Evolutionary conservation across 2,797 vertebrate species (phyloP).

Genomic region (Galago senegalensis): DNA sequence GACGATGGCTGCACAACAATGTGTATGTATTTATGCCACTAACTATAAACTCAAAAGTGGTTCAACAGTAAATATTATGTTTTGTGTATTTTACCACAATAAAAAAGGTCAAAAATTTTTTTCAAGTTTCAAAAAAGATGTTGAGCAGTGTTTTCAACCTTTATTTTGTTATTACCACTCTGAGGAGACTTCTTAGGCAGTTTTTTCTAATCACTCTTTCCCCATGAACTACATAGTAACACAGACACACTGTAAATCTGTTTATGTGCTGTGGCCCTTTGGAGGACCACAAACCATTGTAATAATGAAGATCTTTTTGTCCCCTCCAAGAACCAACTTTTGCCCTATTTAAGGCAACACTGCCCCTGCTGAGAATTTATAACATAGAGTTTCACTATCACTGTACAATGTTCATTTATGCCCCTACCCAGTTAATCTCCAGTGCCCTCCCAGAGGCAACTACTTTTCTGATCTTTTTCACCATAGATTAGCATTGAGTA

Average conservation of each 20-base stretch:
- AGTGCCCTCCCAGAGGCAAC: not conserved
- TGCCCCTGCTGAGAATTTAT: not conserved
- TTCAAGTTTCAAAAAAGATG: not conserved
- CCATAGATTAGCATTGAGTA: not conserved
- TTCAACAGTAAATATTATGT: not conserved
- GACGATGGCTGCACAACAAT: not conserved
- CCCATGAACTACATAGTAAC: not conserved
- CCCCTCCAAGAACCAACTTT: slow-evolving; percentile 4
- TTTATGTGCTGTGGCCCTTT: not conserved
- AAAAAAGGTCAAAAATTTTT: not conserved
- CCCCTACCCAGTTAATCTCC: not conserved
- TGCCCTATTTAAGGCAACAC: not conserved
- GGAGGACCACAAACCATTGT: not conserved
- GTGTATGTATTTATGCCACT: no score
- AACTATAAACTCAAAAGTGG: not conserved
- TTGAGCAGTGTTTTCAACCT: not conserved
- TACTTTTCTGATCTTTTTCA: not conserved
- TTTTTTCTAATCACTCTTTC: not conserved
- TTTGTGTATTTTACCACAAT: not conserved
- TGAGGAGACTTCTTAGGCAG: not conserved
- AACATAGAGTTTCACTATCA: not conserved
- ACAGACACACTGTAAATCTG: not conserved
- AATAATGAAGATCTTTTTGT: not conserved
- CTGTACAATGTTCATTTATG: not conserved
- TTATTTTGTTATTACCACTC: not conserved